phyloP scores from a whole-genome alignment of 2,888 invertebrate species.

The Microchrysa polita region DNA sequence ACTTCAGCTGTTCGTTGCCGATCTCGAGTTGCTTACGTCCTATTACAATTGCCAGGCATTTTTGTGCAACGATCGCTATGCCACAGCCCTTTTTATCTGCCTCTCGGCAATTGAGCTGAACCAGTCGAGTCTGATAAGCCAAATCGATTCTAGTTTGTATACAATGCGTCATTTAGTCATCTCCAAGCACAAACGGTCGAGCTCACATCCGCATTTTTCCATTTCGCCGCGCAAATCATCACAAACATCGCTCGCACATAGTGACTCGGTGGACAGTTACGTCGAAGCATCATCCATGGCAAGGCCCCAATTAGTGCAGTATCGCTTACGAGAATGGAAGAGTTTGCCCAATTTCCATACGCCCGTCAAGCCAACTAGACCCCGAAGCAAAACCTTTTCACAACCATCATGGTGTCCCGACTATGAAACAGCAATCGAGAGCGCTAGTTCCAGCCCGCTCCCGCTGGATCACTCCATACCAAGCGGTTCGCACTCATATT shows the following conservation, averaged over 20 bases:
- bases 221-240: constrained; percentile 52
- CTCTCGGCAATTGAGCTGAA: constrained; percentile 72
- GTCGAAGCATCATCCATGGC: neutral
- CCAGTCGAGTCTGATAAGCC: constrained; percentile 70
- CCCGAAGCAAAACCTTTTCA: constrained; percentile 55
- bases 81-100: constrained; percentile 71
- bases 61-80: constrained; percentile 69
- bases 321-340: constrained; percentile 58
- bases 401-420: constrained; percentile 57
- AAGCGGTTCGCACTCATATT: neutral
- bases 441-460: neutral
- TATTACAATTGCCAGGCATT: constrained; percentile 71
- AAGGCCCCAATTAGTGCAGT: neutral
- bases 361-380: constrained; percentile 52
- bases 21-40: constrained; percentile 69
- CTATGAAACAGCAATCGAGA: too few species aligned
- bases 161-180: constrained; percentile 55
- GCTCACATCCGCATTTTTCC: constrained; percentile 69
- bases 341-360: constrained; percentile 62
- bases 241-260: neutral
- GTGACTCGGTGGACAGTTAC: constrained; percentile 1
- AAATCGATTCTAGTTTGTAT: constrained; percentile 70
- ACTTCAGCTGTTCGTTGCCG: constrained; percentile 71
- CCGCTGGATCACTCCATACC: neutral
- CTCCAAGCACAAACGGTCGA: constrained; percentile 65